These are phyloP conservation scores for Priapulus caudatus DNA, from an alignment of 2,888 invertebrate genomes.

Conservation along the genomic window DNA sequence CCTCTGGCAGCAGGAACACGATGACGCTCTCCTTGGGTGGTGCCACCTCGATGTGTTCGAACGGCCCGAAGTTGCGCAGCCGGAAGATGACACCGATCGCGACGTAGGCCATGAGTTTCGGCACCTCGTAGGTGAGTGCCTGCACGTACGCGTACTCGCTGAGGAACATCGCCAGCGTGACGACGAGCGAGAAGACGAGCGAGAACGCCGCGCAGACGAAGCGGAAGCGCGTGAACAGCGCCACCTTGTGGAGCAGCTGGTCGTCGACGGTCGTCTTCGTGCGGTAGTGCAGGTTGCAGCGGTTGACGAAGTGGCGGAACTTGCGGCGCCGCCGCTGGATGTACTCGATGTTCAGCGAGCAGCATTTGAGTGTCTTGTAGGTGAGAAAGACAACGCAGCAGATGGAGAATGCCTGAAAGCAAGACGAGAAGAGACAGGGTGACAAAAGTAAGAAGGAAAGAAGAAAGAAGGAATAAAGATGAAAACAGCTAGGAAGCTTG, in stretches of 20 bases:
- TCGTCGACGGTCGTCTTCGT: background rate
- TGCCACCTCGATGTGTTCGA: background rate
- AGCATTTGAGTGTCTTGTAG: background rate
- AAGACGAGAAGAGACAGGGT: no score
- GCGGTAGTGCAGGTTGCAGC: background rate
- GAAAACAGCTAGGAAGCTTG: no score
- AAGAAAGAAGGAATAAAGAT: no score
- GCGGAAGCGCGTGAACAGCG: background rate
- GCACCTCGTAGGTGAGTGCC: background rate
- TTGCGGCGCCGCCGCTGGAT: background rate
- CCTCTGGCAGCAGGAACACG: background rate
- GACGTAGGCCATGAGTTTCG: background rate
- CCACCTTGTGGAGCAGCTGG: constrained; percentile 1
- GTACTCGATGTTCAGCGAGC: constrained; percentile 1
- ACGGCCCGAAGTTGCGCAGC: background rate
- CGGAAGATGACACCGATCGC: background rate
- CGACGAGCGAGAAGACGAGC: background rate
- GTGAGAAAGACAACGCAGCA: background rate
- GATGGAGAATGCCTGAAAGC: background rate
- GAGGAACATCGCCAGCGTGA: background rate
- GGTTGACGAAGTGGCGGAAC: background rate
- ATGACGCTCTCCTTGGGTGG: background rate
- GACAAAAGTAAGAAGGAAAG: no score
- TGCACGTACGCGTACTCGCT: background rate
- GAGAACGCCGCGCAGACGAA: background rate